A percentile compares a stretch with the other conserved stretches of the same genome.
phyloP scores from a whole-genome alignment of 2,797 vertebrate genomes.

The Oceanodroma leucorhoa region DNA sequence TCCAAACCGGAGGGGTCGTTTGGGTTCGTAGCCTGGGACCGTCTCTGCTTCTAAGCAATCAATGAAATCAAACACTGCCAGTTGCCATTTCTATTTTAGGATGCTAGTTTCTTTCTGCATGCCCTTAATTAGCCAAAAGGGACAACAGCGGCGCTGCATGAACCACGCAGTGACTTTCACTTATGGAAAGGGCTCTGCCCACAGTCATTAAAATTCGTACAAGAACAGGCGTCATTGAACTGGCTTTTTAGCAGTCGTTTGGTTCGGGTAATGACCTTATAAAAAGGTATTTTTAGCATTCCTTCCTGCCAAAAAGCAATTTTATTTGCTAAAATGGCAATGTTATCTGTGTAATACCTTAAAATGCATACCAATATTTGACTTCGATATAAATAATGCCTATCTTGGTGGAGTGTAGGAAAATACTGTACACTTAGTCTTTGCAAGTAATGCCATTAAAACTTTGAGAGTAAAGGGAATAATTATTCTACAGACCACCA shows the following conservation, averaged over 20 bases:
- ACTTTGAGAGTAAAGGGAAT: slow-evolving; percentile 62
- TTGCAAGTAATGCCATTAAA: slow-evolving; percentile 74
- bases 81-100: slow-evolving; percentile 34
- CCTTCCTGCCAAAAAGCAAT: slow-evolving; percentile 56
- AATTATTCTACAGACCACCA: slow-evolving; percentile 74
- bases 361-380: slow-evolving; percentile 62
- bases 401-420: slow-evolving; percentile 78
- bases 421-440: slow-evolving; percentile 77
- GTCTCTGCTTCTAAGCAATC: slow-evolving; percentile 26
- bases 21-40: not conserved
- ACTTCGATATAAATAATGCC: slow-evolving; percentile 73
- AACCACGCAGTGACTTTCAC: slow-evolving; percentile 37
- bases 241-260: slow-evolving; percentile 9
- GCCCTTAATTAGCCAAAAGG: slow-evolving; percentile 21
- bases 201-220: slow-evolving; percentile 47
- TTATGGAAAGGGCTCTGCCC: slow-evolving; percentile 43
- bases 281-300: slow-evolving; percentile 45
- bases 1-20: accelerated
- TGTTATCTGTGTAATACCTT: slow-evolving; percentile 43
- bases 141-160: slow-evolving; percentile 30
- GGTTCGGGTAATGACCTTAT: not conserved
- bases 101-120: slow-evolving; percentile 8
- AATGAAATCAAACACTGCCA: slow-evolving; percentile 47
- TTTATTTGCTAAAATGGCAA: slow-evolving; percentile 59
- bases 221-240: slow-evolving; percentile 38